Conservation (phyloP, 2,113 vertebrate genomes). For the Grus americana region DNA sequence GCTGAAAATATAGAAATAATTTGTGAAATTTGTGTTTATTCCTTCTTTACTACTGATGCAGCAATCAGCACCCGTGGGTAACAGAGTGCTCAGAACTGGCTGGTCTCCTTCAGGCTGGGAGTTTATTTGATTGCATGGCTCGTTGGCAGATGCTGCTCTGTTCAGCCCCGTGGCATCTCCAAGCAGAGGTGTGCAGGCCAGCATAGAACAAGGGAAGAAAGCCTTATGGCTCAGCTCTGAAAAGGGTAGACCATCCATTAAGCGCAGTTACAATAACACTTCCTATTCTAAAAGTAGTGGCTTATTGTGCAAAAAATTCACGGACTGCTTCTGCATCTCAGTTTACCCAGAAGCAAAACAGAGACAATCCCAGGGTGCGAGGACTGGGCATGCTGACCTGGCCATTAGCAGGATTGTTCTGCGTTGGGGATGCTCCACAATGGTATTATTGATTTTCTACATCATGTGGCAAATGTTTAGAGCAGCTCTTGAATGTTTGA, state of each 20-base stretch:
- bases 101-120: background rate
- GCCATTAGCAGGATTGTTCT: background rate
- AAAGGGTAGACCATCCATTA: background rate
- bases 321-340: background rate
- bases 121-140: background rate
- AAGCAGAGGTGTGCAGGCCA: background rate
- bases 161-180: background rate
- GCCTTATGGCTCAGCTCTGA: background rate
- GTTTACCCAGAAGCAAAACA: background rate
- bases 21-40: background rate
- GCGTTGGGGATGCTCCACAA: background rate
- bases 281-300: background rate
- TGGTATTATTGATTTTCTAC: background rate
- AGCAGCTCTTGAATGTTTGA: background rate
- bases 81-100: background rate
- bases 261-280: background rate
- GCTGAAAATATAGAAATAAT: background rate
- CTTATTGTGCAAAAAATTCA: background rate
- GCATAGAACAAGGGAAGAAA: background rate
- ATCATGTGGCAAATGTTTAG: background rate
- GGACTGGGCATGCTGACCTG: background rate
- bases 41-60: background rate
- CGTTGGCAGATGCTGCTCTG: background rate
- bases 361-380: background rate
- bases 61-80: background rate